Conservation (phyloP, 2,888 invertebrate genomes). For the Philaethria dido region DNA sequence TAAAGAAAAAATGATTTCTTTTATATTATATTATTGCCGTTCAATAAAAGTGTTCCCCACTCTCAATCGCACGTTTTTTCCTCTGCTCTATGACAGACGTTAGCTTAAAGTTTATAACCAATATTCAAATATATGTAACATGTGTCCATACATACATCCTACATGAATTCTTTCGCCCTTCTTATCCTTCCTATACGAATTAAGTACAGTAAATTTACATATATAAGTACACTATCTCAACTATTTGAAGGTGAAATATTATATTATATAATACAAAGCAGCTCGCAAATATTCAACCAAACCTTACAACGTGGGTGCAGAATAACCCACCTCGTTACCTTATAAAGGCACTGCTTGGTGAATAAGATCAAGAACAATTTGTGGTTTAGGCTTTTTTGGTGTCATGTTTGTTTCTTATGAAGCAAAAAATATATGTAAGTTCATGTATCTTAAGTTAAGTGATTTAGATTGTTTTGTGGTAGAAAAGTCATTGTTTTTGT, state of each 20-base stretch:
- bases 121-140: too few relatives aligned
- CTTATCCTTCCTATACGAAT: background rate
- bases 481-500: too few relatives aligned
- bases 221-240: background rate
- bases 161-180: background rate
- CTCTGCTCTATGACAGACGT: too few relatives aligned
- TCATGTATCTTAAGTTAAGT: too few relatives aligned
- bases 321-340: constrained; percentile 7
- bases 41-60: too few relatives aligned
- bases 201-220: background rate
- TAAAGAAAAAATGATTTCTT: too few relatives aligned
- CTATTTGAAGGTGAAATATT: background rate
- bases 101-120: too few relatives aligned
- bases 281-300: background rate
- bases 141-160: too few relatives aligned
- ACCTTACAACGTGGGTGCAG: constrained; percentile 11
- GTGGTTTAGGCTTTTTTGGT: constrained; percentile 19
- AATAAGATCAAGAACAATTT: constrained; percentile 22
- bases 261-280: background rate
- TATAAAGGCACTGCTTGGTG: constrained; percentile 11
- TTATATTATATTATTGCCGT: too few relatives aligned
- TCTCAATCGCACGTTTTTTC: too few relatives aligned
- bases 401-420: constrained; percentile 3
- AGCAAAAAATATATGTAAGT: background rate
- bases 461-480: too few relatives aligned